Percentiles rank a stretch among this genome's conserved stretches.
Evolutionary conservation across 1,140 invertebrate genomes (phyloP).

Genomic region (Sycobia sp.): DNA sequence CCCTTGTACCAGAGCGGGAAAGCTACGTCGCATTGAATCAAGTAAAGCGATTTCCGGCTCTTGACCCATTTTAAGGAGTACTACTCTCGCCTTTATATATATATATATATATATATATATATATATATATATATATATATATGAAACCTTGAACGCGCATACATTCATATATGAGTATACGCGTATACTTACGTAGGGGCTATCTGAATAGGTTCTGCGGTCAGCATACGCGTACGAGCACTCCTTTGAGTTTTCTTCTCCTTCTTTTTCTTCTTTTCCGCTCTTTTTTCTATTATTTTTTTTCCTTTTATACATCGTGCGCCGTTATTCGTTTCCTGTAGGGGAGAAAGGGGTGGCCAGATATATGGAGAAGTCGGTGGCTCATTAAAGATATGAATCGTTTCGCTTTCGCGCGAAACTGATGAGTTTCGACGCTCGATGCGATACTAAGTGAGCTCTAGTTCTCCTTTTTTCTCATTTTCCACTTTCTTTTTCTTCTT

Average conservation of each 20-base stretch:
- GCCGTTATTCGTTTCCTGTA: background rate
- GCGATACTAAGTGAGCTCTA: no score
- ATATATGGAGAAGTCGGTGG: slow-evolving; percentile 1
- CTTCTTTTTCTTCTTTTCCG: background rate
- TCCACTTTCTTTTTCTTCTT: background rate
- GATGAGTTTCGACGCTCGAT: slow-evolving; percentile 4
- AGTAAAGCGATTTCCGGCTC: slow-evolving; percentile 1
- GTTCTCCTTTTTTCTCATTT: no score
- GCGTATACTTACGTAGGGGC: background rate
- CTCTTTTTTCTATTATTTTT: background rate
- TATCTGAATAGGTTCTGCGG: slow-evolving; percentile 1
- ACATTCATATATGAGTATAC: background rate
- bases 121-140: no score
- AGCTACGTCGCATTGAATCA: no score
- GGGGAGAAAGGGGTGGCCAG: background rate
- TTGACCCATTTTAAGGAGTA: slow-evolving; percentile 16
- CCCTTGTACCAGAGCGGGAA: no score
- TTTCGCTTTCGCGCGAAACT: slow-evolving; percentile 23
- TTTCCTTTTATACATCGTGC: background rate
- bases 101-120: background rate
- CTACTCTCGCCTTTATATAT: no score
- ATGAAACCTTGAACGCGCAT: no score
- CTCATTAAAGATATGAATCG: slow-evolving; percentile 20
- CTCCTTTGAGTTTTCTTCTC: background rate
- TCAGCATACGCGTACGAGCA: slow-evolving; percentile 5